Evolutionary conservation across 2,113 vertebrate genomes (phyloP).

Genomic region (Eretmochelys imbricata): DNA sequence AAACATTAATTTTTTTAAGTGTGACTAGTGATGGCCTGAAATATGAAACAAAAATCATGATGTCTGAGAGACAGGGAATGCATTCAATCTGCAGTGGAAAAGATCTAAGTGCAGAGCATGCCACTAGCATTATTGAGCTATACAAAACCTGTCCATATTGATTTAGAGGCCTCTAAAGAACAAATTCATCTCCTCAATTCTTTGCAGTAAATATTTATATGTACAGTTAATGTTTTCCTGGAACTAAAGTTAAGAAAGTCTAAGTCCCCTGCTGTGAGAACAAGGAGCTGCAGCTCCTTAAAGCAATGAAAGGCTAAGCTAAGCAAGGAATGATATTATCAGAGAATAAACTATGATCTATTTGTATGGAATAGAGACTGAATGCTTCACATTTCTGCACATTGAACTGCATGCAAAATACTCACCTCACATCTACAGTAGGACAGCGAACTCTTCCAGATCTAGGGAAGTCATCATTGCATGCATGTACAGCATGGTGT

Average conservation of each 20-base stretch:
- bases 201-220: conserved; percentile 76
- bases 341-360: neutral
- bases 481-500: conserved; percentile 69
- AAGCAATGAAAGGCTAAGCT: conserved; percentile 1
- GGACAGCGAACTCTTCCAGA: conserved; percentile 54
- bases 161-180: conserved; percentile 69
- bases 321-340: neutral
- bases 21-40: conserved; percentile 54
- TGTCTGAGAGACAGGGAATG: conserved; percentile 43
- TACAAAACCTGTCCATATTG: conserved; percentile 29
- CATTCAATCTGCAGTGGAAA: neutral
- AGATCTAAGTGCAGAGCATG: neutral
- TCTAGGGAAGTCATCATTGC: conserved; percentile 68
- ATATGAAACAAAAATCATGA: neutral
- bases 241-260: conserved; percentile 55
- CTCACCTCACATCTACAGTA: conserved; percentile 46
- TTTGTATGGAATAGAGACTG: neutral
- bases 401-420: conserved; percentile 64
- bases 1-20: conserved; percentile 1
- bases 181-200: conserved; percentile 72
- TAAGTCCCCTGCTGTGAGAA: neutral
- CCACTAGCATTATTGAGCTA: neutral
- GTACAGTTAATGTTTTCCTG: conserved; percentile 71
- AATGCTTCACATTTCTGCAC: conserved; percentile 54
- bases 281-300: neutral